These are phyloP conservation scores for Bubo scandiacus DNA, from an alignment of 2,113 vertebrate species.

Conservation along the genomic window DNA sequence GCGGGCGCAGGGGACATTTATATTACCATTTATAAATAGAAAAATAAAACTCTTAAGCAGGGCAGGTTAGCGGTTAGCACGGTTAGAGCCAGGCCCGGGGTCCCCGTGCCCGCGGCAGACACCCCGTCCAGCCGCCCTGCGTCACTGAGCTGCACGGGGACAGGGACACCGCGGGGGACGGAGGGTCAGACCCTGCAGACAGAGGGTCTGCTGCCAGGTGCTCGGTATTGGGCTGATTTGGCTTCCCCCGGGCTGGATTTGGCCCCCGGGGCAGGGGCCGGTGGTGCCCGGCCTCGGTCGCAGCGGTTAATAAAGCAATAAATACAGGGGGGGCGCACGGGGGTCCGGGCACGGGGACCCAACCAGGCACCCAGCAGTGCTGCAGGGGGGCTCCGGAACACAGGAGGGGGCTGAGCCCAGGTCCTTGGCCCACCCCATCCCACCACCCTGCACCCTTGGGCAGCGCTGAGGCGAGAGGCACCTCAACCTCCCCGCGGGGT, in stretches of 20 bases:
- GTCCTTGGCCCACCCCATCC: background rate
- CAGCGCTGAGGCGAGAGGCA: background rate
- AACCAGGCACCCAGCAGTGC: rapidly evolving
- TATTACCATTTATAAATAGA: slow-evolving; percentile 84
- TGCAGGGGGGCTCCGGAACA: rapidly evolving
- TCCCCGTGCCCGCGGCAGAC: background rate
- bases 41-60: slow-evolving; percentile 77
- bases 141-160: background rate
- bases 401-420: background rate
- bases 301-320: slow-evolving; percentile 41
- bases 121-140: rapidly evolving
- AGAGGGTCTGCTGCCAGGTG: background rate
- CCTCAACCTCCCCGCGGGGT: background rate
- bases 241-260: background rate
- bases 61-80: background rate
- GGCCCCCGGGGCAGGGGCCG: background rate
- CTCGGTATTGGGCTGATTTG: background rate
- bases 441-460: background rate
- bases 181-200: rapidly evolving
- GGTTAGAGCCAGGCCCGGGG: background rate
- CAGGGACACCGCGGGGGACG: background rate
- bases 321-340: background rate
- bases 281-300: rapidly evolving
- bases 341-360: rapidly evolving
- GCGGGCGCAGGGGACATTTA: background rate